Conservation (phyloP, 2,113 vertebrate species). For the Marcusenius ussheri region DNA sequence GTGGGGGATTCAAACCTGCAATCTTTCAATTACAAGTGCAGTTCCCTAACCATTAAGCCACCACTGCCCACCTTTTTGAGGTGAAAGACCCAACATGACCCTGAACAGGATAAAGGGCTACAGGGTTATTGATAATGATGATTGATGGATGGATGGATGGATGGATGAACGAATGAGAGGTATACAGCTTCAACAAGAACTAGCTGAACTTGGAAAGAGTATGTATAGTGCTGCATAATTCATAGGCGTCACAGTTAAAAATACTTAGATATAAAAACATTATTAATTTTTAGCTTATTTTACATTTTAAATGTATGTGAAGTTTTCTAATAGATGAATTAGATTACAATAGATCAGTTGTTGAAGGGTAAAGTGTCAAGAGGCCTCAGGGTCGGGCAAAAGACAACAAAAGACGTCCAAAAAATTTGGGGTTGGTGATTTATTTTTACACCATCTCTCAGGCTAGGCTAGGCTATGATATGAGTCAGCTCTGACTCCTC, state of each 20-base stretch:
- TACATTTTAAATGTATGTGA: neutral
- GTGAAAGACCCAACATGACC: neutral
- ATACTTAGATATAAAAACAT: neutral
- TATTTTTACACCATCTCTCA: too few species aligned
- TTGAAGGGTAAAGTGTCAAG: too few species aligned
- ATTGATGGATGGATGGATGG: neutral
- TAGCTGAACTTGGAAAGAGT: neutral
- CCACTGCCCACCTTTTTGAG: neutral
- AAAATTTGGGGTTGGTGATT: too few species aligned
- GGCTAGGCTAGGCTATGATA: too few species aligned
- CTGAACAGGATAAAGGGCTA: neutral
- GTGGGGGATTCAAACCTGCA: too few species aligned
- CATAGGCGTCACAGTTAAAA: neutral
- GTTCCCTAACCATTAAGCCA: too few species aligned
- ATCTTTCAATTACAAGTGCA: too few species aligned
- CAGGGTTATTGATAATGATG: neutral
- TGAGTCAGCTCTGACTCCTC: too few species aligned
- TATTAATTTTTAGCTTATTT: neutral
- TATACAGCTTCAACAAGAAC: neutral
- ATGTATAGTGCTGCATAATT: neutral
- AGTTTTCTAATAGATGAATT: neutral
- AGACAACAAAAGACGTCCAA: too few species aligned
- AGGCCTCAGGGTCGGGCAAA: too few species aligned
- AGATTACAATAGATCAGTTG: neutral
- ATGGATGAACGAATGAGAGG: neutral